Percentiles rank a stretch among this genome's conserved stretches.
Evolutionary conservation across 2,888 invertebrate species (phyloP).

Genomic region (Micropterix aruncella): DNA sequence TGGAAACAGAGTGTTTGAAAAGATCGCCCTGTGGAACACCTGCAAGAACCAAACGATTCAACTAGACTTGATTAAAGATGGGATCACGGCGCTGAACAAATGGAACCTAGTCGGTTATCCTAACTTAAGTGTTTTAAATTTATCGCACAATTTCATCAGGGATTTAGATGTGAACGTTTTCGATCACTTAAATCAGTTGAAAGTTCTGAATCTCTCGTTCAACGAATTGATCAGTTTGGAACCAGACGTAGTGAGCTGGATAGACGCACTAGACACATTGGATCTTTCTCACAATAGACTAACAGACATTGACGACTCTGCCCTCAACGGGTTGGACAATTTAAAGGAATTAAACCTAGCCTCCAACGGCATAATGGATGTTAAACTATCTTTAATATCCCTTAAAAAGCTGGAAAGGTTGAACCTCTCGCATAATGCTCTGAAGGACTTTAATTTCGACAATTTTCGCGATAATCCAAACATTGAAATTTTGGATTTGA

Average conservation of each 20-base stretch:
- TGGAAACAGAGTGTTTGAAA: background rate
- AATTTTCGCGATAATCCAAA: background rate
- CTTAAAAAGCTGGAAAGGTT: background rate
- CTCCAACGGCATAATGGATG: background rate
- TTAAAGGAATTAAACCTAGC: background rate
- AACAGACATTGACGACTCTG: background rate
- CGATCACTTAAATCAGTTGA: background rate
- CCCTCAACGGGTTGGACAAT: background rate
- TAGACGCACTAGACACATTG: background rate
- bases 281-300: background rate
- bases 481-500: background rate
- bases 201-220: background rate
- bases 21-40: background rate
- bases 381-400: background rate
- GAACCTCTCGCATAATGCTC: background rate
- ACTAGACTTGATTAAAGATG: background rate
- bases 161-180: background rate
- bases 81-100: background rate
- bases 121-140: background rate
- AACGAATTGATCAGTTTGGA: background rate
- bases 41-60: background rate
- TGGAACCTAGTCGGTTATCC: background rate
- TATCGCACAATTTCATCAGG: background rate
- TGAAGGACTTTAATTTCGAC: background rate
- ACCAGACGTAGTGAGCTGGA: background rate